Conservation (phyloP, 2,797 vertebrate species). For the Rhinichthys osculus region DNA sequence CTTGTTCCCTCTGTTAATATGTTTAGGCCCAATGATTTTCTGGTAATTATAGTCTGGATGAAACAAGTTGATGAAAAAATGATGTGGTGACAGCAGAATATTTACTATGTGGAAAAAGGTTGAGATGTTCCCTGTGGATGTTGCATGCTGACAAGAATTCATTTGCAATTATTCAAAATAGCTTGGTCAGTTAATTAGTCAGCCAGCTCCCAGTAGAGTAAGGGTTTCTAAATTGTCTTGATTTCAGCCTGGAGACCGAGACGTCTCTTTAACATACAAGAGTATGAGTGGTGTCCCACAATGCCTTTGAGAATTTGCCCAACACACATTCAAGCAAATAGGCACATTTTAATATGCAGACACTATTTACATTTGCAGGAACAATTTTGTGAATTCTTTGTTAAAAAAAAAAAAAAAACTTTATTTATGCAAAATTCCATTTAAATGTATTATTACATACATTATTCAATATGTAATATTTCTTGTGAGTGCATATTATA, state of each 20-base stretch:
- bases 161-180: conserved; percentile 20
- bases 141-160: background rate
- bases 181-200: conserved; percentile 20
- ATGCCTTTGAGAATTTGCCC: background rate
- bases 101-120: background rate
- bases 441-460: too few relatives aligned
- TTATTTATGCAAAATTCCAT: too few relatives aligned
- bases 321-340: background rate
- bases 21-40: conserved; percentile 7
- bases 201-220: background rate
- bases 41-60: background rate
- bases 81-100: background rate
- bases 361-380: background rate
- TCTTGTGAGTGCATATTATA: background rate
- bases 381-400: background rate
- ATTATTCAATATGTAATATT: too few relatives aligned
- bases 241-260: background rate
- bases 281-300: background rate
- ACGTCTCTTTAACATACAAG: background rate
- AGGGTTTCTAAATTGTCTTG: background rate
- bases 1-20: background rate
- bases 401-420: too few relatives aligned
- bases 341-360: background rate
- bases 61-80: background rate
- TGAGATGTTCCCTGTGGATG: background rate